Base-by-base conservation (phyloP, 2,888 invertebrate species). In the Linhomoeus sp. region DNA sequence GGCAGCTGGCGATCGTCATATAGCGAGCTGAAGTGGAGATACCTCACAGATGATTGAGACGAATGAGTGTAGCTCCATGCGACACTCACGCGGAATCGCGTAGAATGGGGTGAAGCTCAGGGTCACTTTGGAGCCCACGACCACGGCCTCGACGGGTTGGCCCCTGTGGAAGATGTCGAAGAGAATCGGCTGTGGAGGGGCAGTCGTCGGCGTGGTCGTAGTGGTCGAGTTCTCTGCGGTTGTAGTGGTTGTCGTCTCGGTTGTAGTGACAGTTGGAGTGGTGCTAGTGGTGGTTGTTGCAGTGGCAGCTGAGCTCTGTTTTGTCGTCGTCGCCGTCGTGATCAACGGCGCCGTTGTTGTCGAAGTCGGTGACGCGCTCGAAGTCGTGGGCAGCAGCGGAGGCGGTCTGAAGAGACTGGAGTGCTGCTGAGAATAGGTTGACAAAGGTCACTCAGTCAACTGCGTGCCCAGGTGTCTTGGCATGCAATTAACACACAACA, bases 161-260 rank as follows among this genome's bases (percentile, higher is more conserved):
- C 61, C 60, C 45, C 61, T 57, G 51, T 63, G 58, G 56, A 59
- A 63, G 39, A 63, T 57, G 50, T 63, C 63, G 50, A 63, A 63
- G 38, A 53, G 52, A n/a, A 62, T 54, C 23, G 59, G 56, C 15
- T 56, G 50, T 3, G 47, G 48, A 26, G 51, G 46, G 20, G 43
- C 42, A 3, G 39, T 45, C 20, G 51, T 46, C 17, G 47, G 26
- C 12, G 43, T 29, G n/a, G 49, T 41, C 15, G 54, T 42, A 2
- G 47, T 47, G n/a, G 41, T 41, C 12, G 22, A 7, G 23, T 48
- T 14, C 26, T 36, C 24, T n/a, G 36, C 9, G 36, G 46, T 25
- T 7, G 43, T 20, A 14, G 22, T 3, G 25, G 35, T 23, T 5
- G 46, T 24, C 7, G 38, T 15, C 1, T 12, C 24, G 19, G 23